Conservation (phyloP, 2,113 vertebrate genomes). For the Cyanoderma ruficeps region DNA sequence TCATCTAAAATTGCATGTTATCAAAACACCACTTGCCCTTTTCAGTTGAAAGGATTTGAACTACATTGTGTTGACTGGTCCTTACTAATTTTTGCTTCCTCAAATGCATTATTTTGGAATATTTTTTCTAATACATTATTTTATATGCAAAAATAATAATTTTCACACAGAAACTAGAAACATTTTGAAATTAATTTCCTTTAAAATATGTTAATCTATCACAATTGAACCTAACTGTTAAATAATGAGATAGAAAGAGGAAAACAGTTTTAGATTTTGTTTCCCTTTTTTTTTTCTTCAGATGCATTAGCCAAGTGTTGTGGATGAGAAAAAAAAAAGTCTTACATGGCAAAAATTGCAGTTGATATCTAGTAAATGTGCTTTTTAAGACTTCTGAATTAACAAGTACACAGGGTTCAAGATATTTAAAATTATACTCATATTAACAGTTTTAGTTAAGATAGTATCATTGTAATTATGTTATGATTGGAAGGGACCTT, state of each 20-base stretch:
- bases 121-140: background rate
- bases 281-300: background rate
- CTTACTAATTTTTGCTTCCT: background rate
- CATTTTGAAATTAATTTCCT: background rate
- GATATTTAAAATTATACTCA: background rate
- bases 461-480: background rate
- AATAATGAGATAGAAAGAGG: background rate
- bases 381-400: background rate
- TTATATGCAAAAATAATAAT: background rate
- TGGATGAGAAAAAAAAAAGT: background rate
- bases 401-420: background rate
- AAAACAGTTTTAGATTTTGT: background rate
- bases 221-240: background rate
- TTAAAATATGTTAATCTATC: background rate
- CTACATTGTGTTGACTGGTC: background rate
- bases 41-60: background rate
- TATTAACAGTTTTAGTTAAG: background rate
- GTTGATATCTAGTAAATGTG: background rate
- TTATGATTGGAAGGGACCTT: background rate
- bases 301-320: background rate
- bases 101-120: background rate
- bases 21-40: background rate
- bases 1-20: background rate
- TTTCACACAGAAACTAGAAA: background rate
- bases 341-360: background rate